These are phyloP conservation scores for Chaetodon auriga DNA, from an alignment of 2,113 vertebrate genomes.

Conservation along the genomic window DNA sequence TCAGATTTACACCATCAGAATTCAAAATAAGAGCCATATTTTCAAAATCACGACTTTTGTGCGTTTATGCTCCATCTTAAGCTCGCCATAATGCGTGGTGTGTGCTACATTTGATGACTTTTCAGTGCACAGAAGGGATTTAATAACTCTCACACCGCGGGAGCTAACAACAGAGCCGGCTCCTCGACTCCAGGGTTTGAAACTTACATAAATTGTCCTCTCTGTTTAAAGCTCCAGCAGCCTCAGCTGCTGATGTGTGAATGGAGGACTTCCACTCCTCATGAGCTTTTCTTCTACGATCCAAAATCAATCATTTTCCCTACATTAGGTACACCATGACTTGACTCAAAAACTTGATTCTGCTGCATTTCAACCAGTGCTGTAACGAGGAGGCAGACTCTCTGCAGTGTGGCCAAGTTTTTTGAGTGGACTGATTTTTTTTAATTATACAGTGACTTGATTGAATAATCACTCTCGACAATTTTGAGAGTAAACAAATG, in stretches of 20 bases:
- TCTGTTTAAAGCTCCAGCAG: constrained; percentile 47
- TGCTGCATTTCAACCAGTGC: constrained; percentile 31
- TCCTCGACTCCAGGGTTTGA: constrained; percentile 36
- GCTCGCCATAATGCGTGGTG: not conserved
- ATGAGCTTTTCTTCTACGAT: constrained; percentile 26
- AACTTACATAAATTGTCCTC: constrained; percentile 45
- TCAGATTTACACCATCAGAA: not conserved
- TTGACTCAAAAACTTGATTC: constrained; percentile 37
- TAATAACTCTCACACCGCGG: constrained; percentile 35
- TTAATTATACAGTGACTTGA: constrained; percentile 55
- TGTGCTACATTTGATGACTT: constrained; percentile 16
- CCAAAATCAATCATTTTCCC: constrained; percentile 42
- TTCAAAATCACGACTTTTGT: not conserved
- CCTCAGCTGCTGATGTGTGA: constrained; percentile 41
- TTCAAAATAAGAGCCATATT: constrained; percentile 10
- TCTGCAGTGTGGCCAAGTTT: constrained; percentile 43
- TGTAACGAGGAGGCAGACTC: constrained; percentile 36
- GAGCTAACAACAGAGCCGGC: constrained; percentile 17
- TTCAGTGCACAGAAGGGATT: constrained; percentile 7
- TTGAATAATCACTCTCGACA: constrained; percentile 52
- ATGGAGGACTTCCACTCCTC: constrained; percentile 25
- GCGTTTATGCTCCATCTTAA: not conserved
- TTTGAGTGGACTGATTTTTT: constrained; percentile 37
- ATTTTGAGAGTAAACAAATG: constrained; percentile 66
- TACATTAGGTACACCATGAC: constrained; percentile 29